These are phyloP conservation scores for Pseudocheirus occidentalis DNA, from an alignment of 2,797 vertebrate genomes.

Conservation along the genomic window DNA sequence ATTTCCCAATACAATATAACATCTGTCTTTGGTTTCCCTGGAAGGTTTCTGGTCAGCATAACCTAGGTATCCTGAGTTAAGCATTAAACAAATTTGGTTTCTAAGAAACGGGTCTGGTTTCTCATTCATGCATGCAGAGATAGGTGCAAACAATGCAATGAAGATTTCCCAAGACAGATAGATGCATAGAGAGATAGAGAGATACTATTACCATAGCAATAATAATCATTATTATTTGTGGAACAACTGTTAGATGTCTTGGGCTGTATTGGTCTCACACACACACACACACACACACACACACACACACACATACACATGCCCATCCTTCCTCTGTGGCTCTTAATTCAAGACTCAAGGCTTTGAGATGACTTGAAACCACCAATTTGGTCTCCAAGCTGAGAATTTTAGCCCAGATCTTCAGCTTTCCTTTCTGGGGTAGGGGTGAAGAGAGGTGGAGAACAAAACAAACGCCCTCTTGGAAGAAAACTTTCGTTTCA, in stretches of 20 bases:
- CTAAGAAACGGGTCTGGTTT: neutral
- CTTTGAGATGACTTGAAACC: neutral
- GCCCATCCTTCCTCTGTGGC: neutral
- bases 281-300: too few relatives aligned
- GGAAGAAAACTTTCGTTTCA: neutral
- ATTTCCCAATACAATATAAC: neutral
- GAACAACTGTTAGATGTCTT: neutral
- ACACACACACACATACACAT: too few relatives aligned
- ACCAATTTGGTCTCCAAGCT: neutral
- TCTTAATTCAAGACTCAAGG: conserved; percentile 16
- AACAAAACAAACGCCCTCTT: neutral
- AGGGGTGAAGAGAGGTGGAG: neutral
- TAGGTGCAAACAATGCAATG: neutral
- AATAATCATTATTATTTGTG: neutral
- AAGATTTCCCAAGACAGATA: neutral
- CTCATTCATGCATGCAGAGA: neutral
- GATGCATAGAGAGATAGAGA: neutral
- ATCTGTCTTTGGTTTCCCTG: neutral
- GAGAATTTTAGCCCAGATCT: neutral
- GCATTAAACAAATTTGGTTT: neutral
- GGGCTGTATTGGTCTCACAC: neutral
- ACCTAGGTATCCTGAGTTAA: neutral
- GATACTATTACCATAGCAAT: neutral
- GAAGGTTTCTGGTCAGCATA: neutral
- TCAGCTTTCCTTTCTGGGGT: conserved; percentile 30